These are phyloP conservation scores for Eulemur albifrons DNA, from an alignment of 2,797 vertebrate genomes.

Conservation along the genomic window DNA sequence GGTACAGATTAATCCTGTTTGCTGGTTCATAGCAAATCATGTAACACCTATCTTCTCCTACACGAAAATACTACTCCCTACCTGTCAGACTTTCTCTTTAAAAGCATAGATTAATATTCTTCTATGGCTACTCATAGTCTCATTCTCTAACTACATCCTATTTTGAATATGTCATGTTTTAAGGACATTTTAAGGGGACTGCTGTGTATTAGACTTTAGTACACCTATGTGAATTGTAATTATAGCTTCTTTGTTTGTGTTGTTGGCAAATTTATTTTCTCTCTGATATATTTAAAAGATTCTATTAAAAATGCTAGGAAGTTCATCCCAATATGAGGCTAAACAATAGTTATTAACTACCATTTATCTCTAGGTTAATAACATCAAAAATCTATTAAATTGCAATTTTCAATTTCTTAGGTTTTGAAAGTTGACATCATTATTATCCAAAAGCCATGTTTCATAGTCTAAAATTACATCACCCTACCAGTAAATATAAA, in stretches of 20 bases:
- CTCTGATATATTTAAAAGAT: not conserved
- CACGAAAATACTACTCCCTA: not conserved
- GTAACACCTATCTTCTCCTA: slow-evolving; percentile 55
- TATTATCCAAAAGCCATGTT: not conserved
- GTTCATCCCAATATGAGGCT: not conserved
- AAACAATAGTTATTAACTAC: not conserved
- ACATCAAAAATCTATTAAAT: not conserved
- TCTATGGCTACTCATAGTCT: not conserved
- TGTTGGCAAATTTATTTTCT: not conserved
- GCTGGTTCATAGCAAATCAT: slow-evolving; percentile 70
- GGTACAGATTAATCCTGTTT: slow-evolving; percentile 75
- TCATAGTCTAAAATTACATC: not conserved
- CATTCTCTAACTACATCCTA: not conserved
- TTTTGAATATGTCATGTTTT: slow-evolving; percentile 37
- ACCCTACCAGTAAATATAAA: not conserved
- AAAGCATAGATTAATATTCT: slow-evolving; percentile 64
- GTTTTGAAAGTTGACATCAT: not conserved
- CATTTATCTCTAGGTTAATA: not conserved
- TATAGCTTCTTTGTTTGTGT: not conserved
- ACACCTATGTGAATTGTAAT: not conserved
- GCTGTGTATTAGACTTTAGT: not conserved
- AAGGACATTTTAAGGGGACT: not conserved
- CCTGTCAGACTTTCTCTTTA: slow-evolving; percentile 55
- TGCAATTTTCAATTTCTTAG: slow-evolving; percentile 20
- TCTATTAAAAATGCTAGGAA: not conserved